These are phyloP conservation scores for Propsilocerus akamusi DNA, from an alignment of 1,140 invertebrate genomes.

Conservation along the genomic window DNA sequence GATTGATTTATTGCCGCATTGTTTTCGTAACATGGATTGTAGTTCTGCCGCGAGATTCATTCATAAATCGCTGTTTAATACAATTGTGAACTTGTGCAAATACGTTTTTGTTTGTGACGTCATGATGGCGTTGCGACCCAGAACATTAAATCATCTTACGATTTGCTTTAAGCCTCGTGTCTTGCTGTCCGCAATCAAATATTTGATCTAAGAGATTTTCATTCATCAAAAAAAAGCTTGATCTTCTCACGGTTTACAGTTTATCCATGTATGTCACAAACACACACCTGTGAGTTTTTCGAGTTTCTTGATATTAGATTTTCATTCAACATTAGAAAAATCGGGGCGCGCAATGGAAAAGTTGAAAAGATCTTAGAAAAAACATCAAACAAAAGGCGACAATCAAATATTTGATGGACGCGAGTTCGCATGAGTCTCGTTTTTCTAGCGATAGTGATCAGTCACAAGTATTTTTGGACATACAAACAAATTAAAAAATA, in stretches of 20 bases:
- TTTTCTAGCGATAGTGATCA: background rate
- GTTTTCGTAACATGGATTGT: background rate
- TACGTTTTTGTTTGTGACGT: background rate
- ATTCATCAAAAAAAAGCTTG: background rate
- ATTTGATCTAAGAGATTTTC: background rate
- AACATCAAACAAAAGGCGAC: background rate
- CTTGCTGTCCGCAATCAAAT: no score
- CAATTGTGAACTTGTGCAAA: background rate
- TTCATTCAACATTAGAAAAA: background rate
- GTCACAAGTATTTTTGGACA: background rate
- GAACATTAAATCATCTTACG: no score
- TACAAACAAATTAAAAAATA: constrained; percentile 1
- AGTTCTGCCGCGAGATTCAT: background rate
- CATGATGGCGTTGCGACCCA: background rate
- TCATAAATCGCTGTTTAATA: background rate
- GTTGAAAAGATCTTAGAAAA: background rate
- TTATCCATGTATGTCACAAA: no score
- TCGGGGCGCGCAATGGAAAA: background rate
- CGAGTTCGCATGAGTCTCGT: background rate
- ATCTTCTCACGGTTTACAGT: background rate
- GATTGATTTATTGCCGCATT: background rate
- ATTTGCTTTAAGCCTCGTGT: no score
- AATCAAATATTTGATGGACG: background rate
- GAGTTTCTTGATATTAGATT: background rate
- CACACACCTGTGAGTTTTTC: no score